Evolutionary conservation across 2,888 invertebrate species (phyloP), one percentile per base, ranked within the genome.

Genomic region (Drosophila melanosoma): DNA sequence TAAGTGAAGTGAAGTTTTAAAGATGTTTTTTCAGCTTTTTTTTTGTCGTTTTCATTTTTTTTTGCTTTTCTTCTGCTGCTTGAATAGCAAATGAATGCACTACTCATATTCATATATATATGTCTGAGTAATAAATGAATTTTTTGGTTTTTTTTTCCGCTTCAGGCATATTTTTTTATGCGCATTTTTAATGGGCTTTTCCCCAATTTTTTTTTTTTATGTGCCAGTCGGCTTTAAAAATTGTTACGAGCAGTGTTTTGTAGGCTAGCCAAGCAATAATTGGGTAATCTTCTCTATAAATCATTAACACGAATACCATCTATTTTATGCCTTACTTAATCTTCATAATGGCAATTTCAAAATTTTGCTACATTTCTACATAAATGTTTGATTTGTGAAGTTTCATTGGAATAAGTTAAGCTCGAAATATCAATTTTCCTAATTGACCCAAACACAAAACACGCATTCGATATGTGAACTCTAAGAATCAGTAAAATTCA

Each of bases 361-460:
- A 29, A 29, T 5, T 45, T n/a, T 36, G 29, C 40, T 8, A 36
- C 15, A 35, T 48, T 54, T n/a, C n/a, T 5, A 2, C 10, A n/a
- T 40, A 7, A 3, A 17, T 51, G 29, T 8, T 29, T 8, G 3
- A 32, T 49, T 56, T 12, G 35, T 35, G 62, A 57, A 73, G 45
- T 61, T 73, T 26, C 35, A 11, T 20, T 49, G 40, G 29, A 58
- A 59, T 74, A 60, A 51, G 74, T 32, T 57, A 67, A 57, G 54
- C 29, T 23, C 58, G 59, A 53, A 54, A 62, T 80, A 80, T 70
- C 73, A 76, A 81, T 81, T 81, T 81, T 57, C 56, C 77, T 76
- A 81, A 80, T 80, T 81, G 70, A 61, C 61, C 66, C 60, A 59
- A 35, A 33, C 20, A 53, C 23, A 54, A 42, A 69, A 48, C 51